phyloP scores from a whole-genome alignment of 2,888 invertebrate species.

The Tiliacea citrago region DNA sequence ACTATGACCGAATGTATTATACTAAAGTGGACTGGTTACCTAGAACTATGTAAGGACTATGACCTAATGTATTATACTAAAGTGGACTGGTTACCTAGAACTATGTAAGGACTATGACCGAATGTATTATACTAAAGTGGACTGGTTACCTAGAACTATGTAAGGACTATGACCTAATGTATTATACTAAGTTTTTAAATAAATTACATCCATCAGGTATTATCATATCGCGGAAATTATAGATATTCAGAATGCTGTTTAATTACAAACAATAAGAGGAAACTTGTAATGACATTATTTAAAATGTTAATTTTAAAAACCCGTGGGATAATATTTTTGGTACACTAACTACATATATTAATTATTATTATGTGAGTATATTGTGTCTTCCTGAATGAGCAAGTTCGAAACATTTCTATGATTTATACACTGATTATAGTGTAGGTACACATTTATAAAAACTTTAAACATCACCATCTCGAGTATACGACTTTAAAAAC shows the following conservation, averaged over 20 bases:
- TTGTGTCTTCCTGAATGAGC: slow-evolving; percentile 24
- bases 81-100: no score
- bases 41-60: no score
- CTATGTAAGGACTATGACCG: no score
- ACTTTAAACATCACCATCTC: not conserved
- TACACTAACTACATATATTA: slow-evolving; percentile 8
- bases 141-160: not conserved
- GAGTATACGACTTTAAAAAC: not conserved
- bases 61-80: no score
- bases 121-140: not conserved
- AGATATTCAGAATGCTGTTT: slow-evolving; percentile 35
- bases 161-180: not conserved
- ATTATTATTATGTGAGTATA: not conserved
- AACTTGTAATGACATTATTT: slow-evolving; percentile 40
- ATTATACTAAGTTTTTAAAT: not conserved
- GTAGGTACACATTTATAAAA: no score
- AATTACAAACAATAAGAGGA: slow-evolving; percentile 54
- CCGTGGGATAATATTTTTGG: slow-evolving; percentile 41
- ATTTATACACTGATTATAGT: not conserved
- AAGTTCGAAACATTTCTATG: slow-evolving; percentile 14
- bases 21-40: not conserved
- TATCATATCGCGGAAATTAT: slow-evolving; percentile 35
- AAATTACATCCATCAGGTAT: not conserved
- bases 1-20: not conserved
- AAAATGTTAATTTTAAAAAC: slow-evolving; percentile 33